phyloP scores from a whole-genome alignment of 2,113 vertebrate species.

The Ginglymostoma cirratum region DNA sequence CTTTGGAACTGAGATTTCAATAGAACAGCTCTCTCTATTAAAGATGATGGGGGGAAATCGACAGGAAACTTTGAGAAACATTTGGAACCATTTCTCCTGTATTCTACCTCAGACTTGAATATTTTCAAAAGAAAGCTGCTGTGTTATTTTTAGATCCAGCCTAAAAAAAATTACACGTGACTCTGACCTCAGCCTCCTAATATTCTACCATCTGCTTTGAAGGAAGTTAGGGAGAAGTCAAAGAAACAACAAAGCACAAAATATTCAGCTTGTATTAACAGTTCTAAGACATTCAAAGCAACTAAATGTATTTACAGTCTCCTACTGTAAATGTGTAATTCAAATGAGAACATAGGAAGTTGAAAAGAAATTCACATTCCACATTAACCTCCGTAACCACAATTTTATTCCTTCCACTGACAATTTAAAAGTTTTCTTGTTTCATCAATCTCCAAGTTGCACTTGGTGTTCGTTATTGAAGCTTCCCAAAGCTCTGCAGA shows the following conservation, averaged over 20 bases:
- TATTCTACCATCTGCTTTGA: neutral
- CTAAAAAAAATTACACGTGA: neutral
- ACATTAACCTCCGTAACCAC: neutral
- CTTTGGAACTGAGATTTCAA: neutral
- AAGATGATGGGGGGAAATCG: neutral
- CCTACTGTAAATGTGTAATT: neutral
- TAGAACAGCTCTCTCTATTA: neutral
- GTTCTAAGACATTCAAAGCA: neutral
- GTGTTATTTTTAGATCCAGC: neutral
- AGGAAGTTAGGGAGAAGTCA: neutral
- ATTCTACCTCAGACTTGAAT: neutral
- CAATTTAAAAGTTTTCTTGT: neutral
- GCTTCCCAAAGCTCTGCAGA: neutral
- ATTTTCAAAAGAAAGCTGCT: neutral
- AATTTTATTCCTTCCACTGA: neutral
- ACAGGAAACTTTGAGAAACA: neutral
- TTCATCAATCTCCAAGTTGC: neutral
- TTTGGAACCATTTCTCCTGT: neutral
- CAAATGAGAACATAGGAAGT: neutral
- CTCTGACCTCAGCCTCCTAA: neutral
- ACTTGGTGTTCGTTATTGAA: neutral
- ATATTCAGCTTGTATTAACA: neutral
- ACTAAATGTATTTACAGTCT: neutral
- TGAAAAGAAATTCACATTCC: neutral
- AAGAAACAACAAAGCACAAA: neutral